Conservation (phyloP, 1,140 invertebrate species). For the Caenorhabditis tropicalis region DNA sequence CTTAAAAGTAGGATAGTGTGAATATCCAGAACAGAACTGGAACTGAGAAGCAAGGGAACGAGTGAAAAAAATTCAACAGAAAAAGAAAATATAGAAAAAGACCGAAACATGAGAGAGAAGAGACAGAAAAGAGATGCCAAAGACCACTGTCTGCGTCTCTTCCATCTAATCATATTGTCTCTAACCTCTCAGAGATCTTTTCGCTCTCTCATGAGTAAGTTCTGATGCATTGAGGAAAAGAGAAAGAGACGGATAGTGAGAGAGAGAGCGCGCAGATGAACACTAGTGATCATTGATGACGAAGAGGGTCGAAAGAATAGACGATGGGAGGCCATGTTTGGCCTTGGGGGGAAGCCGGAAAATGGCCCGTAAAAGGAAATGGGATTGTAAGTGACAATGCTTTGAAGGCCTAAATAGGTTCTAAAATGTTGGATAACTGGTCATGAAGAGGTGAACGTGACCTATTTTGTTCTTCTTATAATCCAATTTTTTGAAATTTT, state of each 20-base stretch:
- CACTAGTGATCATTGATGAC: not conserved
- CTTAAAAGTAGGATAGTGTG: not conserved
- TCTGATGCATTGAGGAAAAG: not conserved
- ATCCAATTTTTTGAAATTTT: no score
- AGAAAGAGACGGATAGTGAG: no score
- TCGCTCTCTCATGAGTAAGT: conserved; percentile 7
- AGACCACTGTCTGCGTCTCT: conserved; percentile 11
- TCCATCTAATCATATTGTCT: not conserved
- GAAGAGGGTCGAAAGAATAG: not conserved
- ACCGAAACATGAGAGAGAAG: not conserved
- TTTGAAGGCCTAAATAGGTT: no score
- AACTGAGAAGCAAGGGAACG: not conserved
- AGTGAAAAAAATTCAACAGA: not conserved
- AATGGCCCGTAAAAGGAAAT: conserved; percentile 6
- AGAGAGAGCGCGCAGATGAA: no score
- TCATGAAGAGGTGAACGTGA: no score
- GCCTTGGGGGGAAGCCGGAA: conserved; percentile 29
- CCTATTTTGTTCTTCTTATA: no score
- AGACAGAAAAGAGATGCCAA: conserved; percentile 40
- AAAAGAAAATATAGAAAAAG: not conserved
- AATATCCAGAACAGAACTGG: not conserved
- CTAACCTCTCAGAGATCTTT: not conserved
- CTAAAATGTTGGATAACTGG: no score
- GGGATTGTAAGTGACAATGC: no score
- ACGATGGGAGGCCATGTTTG: not conserved